phyloP scores from a whole-genome alignment of 2,113 vertebrate genomes.

The Stictonetta naevosa region DNA sequence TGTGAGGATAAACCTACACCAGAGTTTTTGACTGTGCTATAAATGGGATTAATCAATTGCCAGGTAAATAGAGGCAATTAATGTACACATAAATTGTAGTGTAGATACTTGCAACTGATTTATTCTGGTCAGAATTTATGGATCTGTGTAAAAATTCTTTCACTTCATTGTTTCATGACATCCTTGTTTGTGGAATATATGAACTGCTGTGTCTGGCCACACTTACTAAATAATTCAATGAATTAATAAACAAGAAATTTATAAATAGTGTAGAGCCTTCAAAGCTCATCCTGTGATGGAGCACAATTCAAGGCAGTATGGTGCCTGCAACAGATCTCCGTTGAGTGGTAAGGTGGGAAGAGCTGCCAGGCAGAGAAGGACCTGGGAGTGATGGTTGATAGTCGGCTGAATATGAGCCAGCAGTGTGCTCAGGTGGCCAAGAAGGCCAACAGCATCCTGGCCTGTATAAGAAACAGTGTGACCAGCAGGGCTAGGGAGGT shows the following conservation, averaged over 20 bases:
- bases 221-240: neutral
- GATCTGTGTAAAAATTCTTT: neutral
- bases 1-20: neutral
- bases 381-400: too few species aligned
- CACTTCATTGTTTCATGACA: neutral
- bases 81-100: neutral
- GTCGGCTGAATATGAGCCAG: too few species aligned
- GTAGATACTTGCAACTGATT: neutral
- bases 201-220: neutral
- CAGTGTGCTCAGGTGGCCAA: too few species aligned
- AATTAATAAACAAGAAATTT: neutral
- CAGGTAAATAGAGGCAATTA: neutral
- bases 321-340: neutral
- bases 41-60: neutral
- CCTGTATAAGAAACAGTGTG: too few species aligned
- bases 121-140: neutral
- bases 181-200: neutral
- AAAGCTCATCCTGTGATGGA: neutral
- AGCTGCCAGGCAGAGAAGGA: too few species aligned
- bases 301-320: neutral
- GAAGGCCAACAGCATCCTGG: too few species aligned
- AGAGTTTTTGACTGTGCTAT: neutral
- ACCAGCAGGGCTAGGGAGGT: too few species aligned
- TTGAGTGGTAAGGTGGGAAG: neutral
- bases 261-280: neutral